These are phyloP conservation scores for Trachythela sp. DNA, from an alignment of 64 coral and sea anemone genomes.

Conservation along the genomic window DNA sequence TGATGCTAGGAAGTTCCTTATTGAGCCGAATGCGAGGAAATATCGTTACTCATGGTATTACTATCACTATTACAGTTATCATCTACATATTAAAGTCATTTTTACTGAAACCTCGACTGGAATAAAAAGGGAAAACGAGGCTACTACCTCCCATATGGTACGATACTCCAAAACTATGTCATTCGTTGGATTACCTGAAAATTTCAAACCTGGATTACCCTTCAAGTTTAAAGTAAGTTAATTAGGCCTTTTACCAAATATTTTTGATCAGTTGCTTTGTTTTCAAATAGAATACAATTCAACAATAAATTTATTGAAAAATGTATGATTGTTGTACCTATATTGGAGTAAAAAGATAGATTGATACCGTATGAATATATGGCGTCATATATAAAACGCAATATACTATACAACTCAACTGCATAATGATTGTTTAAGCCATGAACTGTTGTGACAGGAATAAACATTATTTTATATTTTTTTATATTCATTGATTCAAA, in stretches of 20 bases:
- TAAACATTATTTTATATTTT: no score
- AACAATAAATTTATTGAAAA: no score
- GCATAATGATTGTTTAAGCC: no score
- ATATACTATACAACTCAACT: no score
- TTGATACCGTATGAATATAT: no score
- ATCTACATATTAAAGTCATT: constrained; percentile 46
- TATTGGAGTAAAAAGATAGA: no score
- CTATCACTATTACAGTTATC: neutral
- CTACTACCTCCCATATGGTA: constrained; percentile 31
- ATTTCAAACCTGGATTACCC: constrained; percentile 64
- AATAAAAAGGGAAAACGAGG: constrained; percentile 50
- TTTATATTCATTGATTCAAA: no score
- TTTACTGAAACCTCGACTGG: constrained; percentile 68
- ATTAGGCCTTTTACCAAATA: neutral
- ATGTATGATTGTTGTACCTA: no score
- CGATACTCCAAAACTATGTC: constrained; percentile 33
- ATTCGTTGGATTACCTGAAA: constrained; percentile 44
- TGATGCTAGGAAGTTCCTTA: neutral
- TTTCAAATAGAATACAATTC: no score
- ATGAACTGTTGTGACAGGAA: no score
- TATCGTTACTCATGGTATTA: no score
- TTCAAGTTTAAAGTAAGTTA: constrained; percentile 10
- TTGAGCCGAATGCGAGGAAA: neutral
- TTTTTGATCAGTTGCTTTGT: neutral
- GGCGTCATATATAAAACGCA: no score